Conservation (phyloP, 2,888 invertebrate genomes). For the Netelia fuscicornis region DNA sequence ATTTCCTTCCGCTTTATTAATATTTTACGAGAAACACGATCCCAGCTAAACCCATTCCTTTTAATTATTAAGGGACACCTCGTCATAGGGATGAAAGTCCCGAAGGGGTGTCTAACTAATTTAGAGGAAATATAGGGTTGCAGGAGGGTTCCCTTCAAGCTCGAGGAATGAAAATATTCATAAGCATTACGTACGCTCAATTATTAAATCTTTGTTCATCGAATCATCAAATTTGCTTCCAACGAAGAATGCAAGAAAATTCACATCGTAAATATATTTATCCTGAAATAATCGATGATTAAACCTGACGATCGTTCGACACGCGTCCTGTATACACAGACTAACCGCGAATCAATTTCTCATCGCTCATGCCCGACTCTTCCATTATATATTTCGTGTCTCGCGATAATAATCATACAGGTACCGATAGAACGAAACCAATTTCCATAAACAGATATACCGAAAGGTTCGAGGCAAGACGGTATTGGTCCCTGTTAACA, state of each 20-base stretch:
- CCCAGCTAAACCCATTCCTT: constrained; percentile 48
- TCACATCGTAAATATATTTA: background rate
- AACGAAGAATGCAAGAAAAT: background rate
- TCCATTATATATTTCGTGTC: constrained; percentile 48
- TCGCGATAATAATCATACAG: constrained; percentile 53
- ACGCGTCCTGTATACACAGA: constrained; percentile 22
- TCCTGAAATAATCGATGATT: constrained; percentile 3
- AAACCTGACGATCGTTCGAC: constrained; percentile 18
- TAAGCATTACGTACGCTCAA: constrained; percentile 44
- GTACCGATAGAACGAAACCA: constrained; percentile 57
- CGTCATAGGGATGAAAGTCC: constrained; percentile 33
- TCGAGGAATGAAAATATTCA: constrained; percentile 61
- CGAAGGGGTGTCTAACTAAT: constrained; percentile 60
- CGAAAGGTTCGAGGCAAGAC: background rate
- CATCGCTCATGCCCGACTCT: constrained; percentile 1
- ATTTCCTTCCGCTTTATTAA: constrained; percentile 59
- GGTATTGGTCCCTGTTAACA: constrained; percentile 17
- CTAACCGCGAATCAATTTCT: constrained; percentile 23
- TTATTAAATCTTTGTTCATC: constrained; percentile 49
- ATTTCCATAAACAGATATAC: constrained; percentile 61
- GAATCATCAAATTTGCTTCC: constrained; percentile 23
- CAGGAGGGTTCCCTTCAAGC: constrained; percentile 7
- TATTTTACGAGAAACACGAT: constrained; percentile 64
- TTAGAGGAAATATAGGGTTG: constrained; percentile 49
- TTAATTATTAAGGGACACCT: constrained; percentile 59